A percentile compares a stretch with the other conserved stretches of the same genome.
Conservation (phyloP, 2,888 invertebrate genomes). For the Scaptomyza parva region DNA sequence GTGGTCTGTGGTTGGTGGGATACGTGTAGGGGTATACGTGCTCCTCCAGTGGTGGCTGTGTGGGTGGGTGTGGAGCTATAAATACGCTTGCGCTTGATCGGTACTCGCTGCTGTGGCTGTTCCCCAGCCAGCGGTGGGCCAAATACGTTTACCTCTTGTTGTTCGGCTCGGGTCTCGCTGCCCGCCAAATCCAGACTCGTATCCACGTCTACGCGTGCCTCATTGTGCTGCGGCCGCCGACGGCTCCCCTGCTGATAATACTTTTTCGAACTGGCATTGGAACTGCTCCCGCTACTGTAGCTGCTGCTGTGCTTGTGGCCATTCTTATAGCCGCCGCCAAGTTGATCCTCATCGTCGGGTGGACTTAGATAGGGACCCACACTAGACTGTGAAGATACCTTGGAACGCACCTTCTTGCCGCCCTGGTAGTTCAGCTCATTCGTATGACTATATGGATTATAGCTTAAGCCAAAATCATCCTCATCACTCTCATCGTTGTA, state of each 20-base stretch:
- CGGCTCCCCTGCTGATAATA: slow-evolving; percentile 59
- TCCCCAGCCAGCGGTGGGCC: slow-evolving; percentile 72
- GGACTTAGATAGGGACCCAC: slow-evolving; percentile 83
- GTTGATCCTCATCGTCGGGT: slow-evolving; percentile 74
- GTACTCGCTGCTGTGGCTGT: slow-evolving; percentile 67
- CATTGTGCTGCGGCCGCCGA: slow-evolving; percentile 65
- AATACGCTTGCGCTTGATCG: slow-evolving; percentile 83
- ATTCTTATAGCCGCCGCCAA: slow-evolving; percentile 61
- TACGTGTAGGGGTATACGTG: slow-evolving; percentile 56
- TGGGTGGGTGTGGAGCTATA: slow-evolving; percentile 82
- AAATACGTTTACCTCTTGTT: slow-evolving; percentile 83
- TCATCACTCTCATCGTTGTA: slow-evolving; percentile 82
- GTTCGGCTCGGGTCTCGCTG: slow-evolving; percentile 79
- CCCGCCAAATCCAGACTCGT: slow-evolving; percentile 74
- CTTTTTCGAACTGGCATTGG: slow-evolving; percentile 54
- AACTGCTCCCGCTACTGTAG: slow-evolving; percentile 6
- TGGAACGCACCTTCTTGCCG: slow-evolving; percentile 77
- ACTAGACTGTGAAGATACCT: slow-evolving; percentile 71
- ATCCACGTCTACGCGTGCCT: slow-evolving; percentile 81
- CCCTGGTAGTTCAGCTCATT: slow-evolving; percentile 72
- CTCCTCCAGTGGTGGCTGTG: slow-evolving; percentile 54
- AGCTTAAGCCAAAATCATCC: slow-evolving; percentile 69
- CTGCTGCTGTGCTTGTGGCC: slow-evolving; percentile 44
- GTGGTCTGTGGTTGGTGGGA: slow-evolving; percentile 55
- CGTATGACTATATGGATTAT: slow-evolving; percentile 49